phyloP scores from a whole-genome alignment of 1,140 invertebrate genomes.

The Aporrectodea caliginosa region DNA sequence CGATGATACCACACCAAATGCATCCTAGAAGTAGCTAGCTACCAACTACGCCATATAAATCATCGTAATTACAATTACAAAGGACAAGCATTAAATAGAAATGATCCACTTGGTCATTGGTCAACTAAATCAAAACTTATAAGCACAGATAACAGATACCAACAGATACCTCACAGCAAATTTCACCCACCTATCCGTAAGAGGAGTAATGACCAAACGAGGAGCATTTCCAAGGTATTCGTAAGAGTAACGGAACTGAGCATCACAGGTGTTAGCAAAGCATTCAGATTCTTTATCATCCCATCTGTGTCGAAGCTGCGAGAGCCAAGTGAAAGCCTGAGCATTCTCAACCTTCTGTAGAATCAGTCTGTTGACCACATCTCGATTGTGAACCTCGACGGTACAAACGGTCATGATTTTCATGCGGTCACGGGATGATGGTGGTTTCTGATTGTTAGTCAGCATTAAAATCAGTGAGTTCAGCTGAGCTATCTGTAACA shows the following conservation, averaged over 20 bases:
- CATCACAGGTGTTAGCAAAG: constrained; percentile 95
- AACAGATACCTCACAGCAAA: too few relatives aligned
- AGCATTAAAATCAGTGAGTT: constrained; percentile 84
- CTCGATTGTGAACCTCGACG: constrained; percentile 87
- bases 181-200: constrained; percentile 89
- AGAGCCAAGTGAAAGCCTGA: constrained; percentile 92
- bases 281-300: constrained; percentile 84
- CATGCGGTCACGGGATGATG: constrained; percentile 83
- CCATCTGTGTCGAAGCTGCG: constrained; percentile 87
- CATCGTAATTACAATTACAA: too few relatives aligned
- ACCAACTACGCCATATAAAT: too few relatives aligned
- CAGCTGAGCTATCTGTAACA: constrained; percentile 71
- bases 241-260: constrained; percentile 80
- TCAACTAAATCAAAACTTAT: too few relatives aligned
- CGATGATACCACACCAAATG: too few relatives aligned
- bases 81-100: too few relatives aligned
- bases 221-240: constrained; percentile 96
- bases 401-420: constrained; percentile 99
- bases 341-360: constrained; percentile 81
- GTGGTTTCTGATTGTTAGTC: constrained; percentile 80
- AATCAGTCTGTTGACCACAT: constrained; percentile 88
- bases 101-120: too few relatives aligned
- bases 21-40: too few relatives aligned
- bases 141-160: too few relatives aligned
- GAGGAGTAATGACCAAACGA: constrained; percentile 86